Conservation (phyloP, 2,888 invertebrate genomes). For the Drosophila paranaensis region DNA sequence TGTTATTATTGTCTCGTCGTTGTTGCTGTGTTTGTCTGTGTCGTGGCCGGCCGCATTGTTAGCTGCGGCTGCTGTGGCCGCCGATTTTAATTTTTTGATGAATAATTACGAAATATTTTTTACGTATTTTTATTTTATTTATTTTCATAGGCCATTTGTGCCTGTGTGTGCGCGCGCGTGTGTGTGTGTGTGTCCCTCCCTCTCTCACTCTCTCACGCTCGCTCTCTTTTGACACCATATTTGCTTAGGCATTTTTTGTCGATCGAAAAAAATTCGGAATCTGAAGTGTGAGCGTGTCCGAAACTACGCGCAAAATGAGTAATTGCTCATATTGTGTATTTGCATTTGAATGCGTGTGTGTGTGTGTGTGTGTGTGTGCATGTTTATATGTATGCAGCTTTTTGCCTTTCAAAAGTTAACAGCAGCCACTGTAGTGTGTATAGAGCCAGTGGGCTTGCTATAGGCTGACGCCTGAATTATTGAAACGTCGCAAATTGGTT, state of each 20-base stretch:
- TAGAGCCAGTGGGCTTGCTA: slow-evolving; percentile 35
- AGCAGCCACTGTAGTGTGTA: slow-evolving; percentile 14
- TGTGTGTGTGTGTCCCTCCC: neutral
- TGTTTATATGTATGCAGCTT: slow-evolving; percentile 17
- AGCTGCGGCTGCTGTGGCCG: slow-evolving; percentile 43
- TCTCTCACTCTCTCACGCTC: slow-evolving; percentile 4
- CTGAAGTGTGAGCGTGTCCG: slow-evolving; percentile 51
- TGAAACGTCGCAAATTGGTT: slow-evolving; percentile 28
- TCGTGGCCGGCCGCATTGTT: slow-evolving; percentile 32
- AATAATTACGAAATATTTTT: slow-evolving; percentile 74
- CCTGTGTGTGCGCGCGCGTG: neutral
- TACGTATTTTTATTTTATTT: slow-evolving; percentile 35
- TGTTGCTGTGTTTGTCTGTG: slow-evolving; percentile 12
- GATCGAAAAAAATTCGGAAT: slow-evolving; percentile 67
- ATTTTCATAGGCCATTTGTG: slow-evolving; percentile 31
- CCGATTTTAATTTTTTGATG: slow-evolving; percentile 62
- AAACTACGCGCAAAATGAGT: slow-evolving; percentile 75
- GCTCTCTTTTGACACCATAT: slow-evolving; percentile 58
- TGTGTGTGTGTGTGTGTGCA: slow-evolving; percentile 4
- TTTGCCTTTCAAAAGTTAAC: slow-evolving; percentile 51
- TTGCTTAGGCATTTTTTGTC: slow-evolving; percentile 48
- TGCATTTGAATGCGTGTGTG: slow-evolving; percentile 4
- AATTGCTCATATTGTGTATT: slow-evolving; percentile 62
- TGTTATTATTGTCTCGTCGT: slow-evolving; percentile 6
- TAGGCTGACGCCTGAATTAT: slow-evolving; percentile 46